phyloP scores from a whole-genome alignment of 2,888 invertebrate species.

The Sclerodermus sp. region DNA sequence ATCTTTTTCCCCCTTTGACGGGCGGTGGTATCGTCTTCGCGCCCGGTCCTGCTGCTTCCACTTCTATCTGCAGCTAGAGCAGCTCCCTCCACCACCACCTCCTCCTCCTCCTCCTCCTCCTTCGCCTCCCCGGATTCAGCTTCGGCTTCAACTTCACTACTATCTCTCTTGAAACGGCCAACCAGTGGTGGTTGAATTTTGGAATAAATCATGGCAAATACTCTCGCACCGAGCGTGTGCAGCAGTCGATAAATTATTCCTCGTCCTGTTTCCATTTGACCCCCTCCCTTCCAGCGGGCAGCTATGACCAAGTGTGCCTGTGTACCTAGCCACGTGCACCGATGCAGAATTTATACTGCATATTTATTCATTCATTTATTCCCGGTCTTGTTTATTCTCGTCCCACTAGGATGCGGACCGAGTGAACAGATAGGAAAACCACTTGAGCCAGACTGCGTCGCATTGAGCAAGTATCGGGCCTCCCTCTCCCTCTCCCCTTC shows the following conservation, averaged over 20 bases:
- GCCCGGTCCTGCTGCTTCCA: no score
- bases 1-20: no score
- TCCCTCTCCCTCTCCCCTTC: neutral
- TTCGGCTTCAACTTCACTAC: no score
- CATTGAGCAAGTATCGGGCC: neutral
- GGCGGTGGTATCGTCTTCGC: no score
- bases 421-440: no score
- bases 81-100: no score
- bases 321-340: conserved; percentile 7
- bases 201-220: conserved; percentile 41
- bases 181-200: conserved; percentile 22
- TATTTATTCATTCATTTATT: conserved; percentile 29
- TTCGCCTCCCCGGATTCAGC: no score
- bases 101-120: no score
- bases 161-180: no score
- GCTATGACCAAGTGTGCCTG: neutral
- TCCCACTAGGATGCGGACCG: no score
- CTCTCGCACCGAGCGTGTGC: conserved; percentile 22
- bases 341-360: conserved; percentile 36
- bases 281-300: neutral
- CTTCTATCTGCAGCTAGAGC: no score
- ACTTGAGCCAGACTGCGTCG: no score
- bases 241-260: conserved; percentile 40
- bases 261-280: conserved; percentile 19
- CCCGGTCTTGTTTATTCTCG: conserved; percentile 31